Evolutionary conservation across 2,888 invertebrate species (phyloP).

Genomic region (Drosophila formosana): DNA sequence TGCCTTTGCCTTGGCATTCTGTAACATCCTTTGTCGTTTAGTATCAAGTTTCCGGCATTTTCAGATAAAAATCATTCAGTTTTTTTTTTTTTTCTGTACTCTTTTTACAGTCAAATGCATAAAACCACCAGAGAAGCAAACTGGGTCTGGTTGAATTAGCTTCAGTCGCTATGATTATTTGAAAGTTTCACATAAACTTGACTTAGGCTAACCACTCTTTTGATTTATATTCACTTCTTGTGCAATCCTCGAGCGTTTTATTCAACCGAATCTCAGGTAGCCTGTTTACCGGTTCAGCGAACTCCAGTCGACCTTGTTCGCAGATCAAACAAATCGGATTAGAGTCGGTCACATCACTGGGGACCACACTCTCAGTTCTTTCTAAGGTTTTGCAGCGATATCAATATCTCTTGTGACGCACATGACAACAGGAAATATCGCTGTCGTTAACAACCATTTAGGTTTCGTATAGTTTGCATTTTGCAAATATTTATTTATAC

Average conservation of each 20-base stretch:
- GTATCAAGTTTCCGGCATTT: constrained; percentile 63
- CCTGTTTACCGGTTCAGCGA: constrained; percentile 52
- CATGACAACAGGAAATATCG: constrained; percentile 16
- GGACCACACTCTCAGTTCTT: constrained; percentile 26
- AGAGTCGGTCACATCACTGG: constrained; percentile 45
- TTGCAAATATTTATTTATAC: neutral
- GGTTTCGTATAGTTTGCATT: constrained; percentile 7
- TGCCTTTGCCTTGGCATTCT: constrained; percentile 24
- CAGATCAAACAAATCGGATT: constrained; percentile 58
- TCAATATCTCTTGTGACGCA: constrained; percentile 4
- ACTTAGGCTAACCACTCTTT: neutral
- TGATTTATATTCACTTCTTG: constrained; percentile 26
- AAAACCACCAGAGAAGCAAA: constrained; percentile 28
- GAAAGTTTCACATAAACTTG: constrained; percentile 6
- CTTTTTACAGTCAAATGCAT: constrained; percentile 36
- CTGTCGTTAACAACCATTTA: constrained; percentile 2
- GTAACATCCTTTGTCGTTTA: constrained; percentile 32
- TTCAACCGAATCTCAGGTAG: constrained; percentile 31
- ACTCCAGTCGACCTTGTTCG: constrained; percentile 63
- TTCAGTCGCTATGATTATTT: constrained; percentile 6
- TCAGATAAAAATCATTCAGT: constrained; percentile 38
- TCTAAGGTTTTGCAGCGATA: constrained; percentile 15
- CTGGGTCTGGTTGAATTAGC: neutral
- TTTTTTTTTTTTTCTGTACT: constrained; percentile 19
- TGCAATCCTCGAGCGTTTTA: constrained; percentile 22